These are phyloP conservation scores for Mus minutoides DNA, from an alignment of 2,797 vertebrate genomes.

Conservation along the genomic window DNA sequence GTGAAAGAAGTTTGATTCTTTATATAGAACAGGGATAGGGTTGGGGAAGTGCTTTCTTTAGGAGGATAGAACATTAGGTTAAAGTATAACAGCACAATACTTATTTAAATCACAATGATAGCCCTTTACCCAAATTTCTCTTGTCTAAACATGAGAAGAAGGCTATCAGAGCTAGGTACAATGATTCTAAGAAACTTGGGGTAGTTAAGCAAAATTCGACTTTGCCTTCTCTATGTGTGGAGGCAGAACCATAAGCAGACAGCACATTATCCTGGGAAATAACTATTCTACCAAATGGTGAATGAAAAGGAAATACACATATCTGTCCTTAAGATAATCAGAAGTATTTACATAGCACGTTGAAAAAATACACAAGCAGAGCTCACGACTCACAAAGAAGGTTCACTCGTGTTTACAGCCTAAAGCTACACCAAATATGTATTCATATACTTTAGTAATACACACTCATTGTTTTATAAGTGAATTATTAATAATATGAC, in stretches of 20 bases:
- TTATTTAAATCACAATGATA: constrained; percentile 60
- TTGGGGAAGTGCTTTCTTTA: background rate
- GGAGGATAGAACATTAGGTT: constrained; percentile 33
- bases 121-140: constrained; percentile 48
- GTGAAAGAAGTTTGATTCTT: background rate
- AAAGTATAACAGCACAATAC: constrained; percentile 45
- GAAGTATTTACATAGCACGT: constrained; percentile 5
- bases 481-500: background rate
- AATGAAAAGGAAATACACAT: constrained; percentile 10
- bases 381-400: constrained; percentile 44
- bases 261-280: background rate
- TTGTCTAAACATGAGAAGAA: constrained; percentile 22
- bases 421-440: background rate
- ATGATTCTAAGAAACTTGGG: background rate
- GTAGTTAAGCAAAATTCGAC: background rate
- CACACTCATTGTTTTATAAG: background rate
- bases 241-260: background rate
- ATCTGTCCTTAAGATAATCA: constrained; percentile 40
- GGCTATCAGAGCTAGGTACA: constrained; percentile 36
- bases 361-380: constrained; percentile 30
- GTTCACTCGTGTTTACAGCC: background rate
- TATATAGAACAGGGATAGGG: background rate
- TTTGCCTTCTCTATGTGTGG: background rate
- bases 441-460: background rate
- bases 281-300: constrained; percentile 25